Conservation (phyloP, 1,140 invertebrate species). For the Aradophagus sp. region DNA sequence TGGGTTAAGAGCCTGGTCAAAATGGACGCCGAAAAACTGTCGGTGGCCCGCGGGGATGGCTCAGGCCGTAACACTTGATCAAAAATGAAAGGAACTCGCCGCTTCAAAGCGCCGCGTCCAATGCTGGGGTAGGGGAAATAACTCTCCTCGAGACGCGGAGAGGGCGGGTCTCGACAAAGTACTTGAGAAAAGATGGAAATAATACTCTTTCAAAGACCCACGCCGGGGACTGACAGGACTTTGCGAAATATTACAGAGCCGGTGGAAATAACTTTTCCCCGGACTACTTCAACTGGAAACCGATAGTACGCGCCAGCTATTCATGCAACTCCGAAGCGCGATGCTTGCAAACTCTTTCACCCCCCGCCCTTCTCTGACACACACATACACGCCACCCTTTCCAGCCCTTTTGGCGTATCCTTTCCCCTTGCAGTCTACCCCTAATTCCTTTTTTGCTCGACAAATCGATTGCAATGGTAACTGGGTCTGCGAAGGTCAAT, state of each 20-base stretch:
- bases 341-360: no score
- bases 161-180: slow-evolving; percentile 23
- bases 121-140: slow-evolving; percentile 35
- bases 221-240: slow-evolving; percentile 34
- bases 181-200: slow-evolving; percentile 46
- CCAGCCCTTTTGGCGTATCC: no score
- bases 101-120: slow-evolving; percentile 13
- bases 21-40: no score
- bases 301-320: slow-evolving; percentile 40
- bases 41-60: not conserved
- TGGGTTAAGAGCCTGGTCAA: slow-evolving; percentile 30
- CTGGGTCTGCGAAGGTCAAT: no score
- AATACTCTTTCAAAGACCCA: slow-evolving; percentile 48
- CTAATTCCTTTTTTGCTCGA: no score
- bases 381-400: no score
- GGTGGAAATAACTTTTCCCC: slow-evolving; percentile 46
- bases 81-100: slow-evolving; percentile 18
- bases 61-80: slow-evolving; percentile 15
- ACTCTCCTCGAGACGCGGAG: slow-evolving; percentile 12
- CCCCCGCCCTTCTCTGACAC: no score
- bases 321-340: slow-evolving; percentile 18
- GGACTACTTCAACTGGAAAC: slow-evolving; percentile 48
- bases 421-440: no score
- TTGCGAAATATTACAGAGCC: slow-evolving; percentile 46
- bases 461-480: no score